Base-by-base conservation (phyloP, 1,140 invertebrate genomes). In the Andricus grossulariae region DNA sequence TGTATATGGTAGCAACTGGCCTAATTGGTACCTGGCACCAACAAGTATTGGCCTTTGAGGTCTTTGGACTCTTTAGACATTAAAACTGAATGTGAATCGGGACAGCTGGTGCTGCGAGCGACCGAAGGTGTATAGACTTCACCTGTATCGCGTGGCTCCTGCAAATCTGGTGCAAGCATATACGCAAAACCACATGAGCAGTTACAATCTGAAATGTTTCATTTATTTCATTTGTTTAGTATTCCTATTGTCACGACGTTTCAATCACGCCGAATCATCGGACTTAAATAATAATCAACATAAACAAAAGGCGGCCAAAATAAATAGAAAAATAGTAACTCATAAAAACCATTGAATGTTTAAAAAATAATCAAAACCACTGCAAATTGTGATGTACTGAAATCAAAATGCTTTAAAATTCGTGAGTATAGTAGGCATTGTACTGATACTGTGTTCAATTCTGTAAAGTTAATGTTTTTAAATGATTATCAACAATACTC, bases 11-110 rank as follows among this genome's bases (percentile, higher is more conserved):
- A 85, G 84, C 85, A 76, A 83, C 85, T 90, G 86, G 87, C 89
- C 86, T 90, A 88, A 81, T 45, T 84, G 92, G 93, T 93, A 95
- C 94, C 95, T 95, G 95, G 94, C 88, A 96, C 94, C 80, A 95
- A 93, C 87, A 96, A 93, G 92, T 96, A 96, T 84, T 94, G 94
- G 89, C 95, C 95, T 91, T 95, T 94, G 87, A 93, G 92, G 90
- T 95, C 94, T 87, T 92, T 91, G 75, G 93, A 91, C 85, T 93
- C 93, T 86, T 91, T 91, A 55, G 89, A 88, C 39, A 94, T 92
- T 79, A 94, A 92, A 82, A 92, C 92, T 78, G 92, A 93, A 87
- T 93, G 92, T 81, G 93, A 92, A 83, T 93, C 91, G 18, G 93
- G 91, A 87, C 91, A 88, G 88, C 90, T 91, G 73, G 87, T 90